phyloP scores from a whole-genome alignment of 2,113 vertebrate genomes.

The Pogona vitticeps region DNA sequence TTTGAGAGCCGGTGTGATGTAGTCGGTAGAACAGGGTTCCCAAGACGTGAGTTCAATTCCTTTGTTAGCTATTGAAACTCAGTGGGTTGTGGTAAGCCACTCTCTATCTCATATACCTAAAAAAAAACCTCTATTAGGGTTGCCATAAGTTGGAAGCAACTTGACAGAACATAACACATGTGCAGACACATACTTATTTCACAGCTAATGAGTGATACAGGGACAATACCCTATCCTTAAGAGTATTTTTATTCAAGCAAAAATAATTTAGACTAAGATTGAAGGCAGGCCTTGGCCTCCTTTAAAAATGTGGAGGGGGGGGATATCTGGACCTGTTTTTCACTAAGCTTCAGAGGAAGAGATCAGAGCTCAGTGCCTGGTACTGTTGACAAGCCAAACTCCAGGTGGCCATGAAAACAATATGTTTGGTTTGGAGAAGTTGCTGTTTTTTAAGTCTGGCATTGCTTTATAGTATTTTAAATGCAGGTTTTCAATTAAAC shows the following conservation, averaged over 20 bases:
- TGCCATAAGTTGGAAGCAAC: too few species aligned
- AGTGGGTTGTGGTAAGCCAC: too few species aligned
- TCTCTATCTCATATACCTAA: too few species aligned
- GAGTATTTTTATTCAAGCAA: slow-evolving; percentile 1
- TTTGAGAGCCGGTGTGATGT: neutral
- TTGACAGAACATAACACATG: too few species aligned
- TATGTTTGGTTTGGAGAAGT: slow-evolving; percentile 34
- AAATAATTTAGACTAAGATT: neutral
- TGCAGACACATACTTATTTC: neutral
- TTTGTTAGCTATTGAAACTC: too few species aligned
- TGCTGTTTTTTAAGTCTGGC: slow-evolving; percentile 31
- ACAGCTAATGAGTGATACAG: slow-evolving; percentile 23
- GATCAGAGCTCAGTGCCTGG: neutral
- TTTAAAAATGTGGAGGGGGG: neutral
- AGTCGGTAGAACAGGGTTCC: too few species aligned
- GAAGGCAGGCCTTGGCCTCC: neutral
- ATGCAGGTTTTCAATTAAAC: slow-evolving; percentile 67
- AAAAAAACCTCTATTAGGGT: too few species aligned
- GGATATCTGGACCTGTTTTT: neutral
- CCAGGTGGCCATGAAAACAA: slow-evolving; percentile 1
- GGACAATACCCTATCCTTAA: neutral
- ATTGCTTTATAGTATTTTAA: slow-evolving; percentile 55
- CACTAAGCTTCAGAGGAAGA: neutral
- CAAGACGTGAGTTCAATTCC: too few species aligned
- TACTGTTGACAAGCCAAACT: neutral